A percentile compares a stretch with the other conserved stretches of the same genome.
phyloP scores from a whole-genome alignment of 2,113 vertebrate genomes.

The Apistogramma diplotaenia region DNA sequence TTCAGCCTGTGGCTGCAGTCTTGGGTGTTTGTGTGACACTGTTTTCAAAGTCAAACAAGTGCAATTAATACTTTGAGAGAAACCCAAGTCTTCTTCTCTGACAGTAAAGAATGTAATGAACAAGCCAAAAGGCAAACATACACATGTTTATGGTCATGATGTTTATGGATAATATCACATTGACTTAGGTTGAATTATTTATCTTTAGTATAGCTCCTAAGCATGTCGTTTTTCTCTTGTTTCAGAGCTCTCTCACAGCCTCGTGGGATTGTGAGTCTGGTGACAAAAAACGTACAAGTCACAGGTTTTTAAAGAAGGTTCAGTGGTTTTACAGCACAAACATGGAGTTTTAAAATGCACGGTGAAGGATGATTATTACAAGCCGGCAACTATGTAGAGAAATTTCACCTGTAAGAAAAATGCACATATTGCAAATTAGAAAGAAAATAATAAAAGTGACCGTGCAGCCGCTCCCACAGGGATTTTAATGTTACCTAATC shows the following conservation, averaged over 20 bases:
- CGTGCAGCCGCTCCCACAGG: constrained; percentile 4
- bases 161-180: constrained; percentile 28
- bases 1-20: constrained; percentile 4
- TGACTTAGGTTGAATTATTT: constrained; percentile 35
- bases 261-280: neutral
- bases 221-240: constrained; percentile 3
- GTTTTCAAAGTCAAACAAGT: neutral
- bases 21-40: constrained; percentile 1
- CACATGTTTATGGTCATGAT: constrained; percentile 46
- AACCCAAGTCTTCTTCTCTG: constrained; percentile 13
- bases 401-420: neutral
- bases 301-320: neutral
- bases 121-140: constrained; percentile 23
- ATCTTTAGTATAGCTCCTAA: constrained; percentile 38
- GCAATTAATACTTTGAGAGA: constrained; percentile 40
- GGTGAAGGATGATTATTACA: constrained; percentile 16
- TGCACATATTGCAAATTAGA: neutral
- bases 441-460: neutral
- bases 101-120: constrained; percentile 24
- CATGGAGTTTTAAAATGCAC: neutral
- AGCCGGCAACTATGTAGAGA: neutral
- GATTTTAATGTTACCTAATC: constrained; percentile 3
- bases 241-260: constrained; percentile 10
- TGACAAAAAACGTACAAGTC: neutral
- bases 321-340: neutral